phyloP scores from a whole-genome alignment of 1,140 invertebrate genomes.

The Heliothis virescens region DNA sequence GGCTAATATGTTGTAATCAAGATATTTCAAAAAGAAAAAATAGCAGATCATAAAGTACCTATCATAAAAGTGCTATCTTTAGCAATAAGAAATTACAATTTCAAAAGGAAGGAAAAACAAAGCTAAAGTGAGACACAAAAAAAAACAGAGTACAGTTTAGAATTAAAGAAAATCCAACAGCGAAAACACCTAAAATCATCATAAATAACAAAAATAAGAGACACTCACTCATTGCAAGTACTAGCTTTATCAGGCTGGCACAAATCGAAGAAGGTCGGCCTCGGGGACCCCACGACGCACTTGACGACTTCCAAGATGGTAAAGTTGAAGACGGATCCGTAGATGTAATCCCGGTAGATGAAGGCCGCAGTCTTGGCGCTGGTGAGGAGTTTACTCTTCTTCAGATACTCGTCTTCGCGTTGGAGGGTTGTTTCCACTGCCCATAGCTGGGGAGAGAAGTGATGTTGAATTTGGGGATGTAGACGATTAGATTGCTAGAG shows the following conservation, averaged over 20 bases:
- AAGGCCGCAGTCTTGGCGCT: constrained; percentile 73
- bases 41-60: too few relatives aligned
- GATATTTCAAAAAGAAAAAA: too few relatives aligned
- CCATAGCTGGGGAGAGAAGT: constrained; percentile 73
- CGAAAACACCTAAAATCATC: too few relatives aligned
- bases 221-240: constrained; percentile 87
- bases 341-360: constrained; percentile 87
- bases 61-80: too few relatives aligned
- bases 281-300: constrained; percentile 88
- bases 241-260: constrained; percentile 88
- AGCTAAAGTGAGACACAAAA: too few relatives aligned
- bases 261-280: constrained; percentile 91
- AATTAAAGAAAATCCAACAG: too few relatives aligned
- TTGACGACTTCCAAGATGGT: constrained; percentile 88
- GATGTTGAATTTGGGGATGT: background rate
- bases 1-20: too few relatives aligned
- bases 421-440: constrained; percentile 73
- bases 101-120: too few relatives aligned
- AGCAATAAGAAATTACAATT: too few relatives aligned
- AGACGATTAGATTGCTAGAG: background rate
- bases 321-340: constrained; percentile 86
- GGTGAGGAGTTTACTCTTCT: constrained; percentile 70
- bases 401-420: constrained; percentile 77
- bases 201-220: background rate
- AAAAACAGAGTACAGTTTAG: too few relatives aligned